phyloP scores from a whole-genome alignment of 2,888 invertebrate genomes.

The Eupithecia vulgata region DNA sequence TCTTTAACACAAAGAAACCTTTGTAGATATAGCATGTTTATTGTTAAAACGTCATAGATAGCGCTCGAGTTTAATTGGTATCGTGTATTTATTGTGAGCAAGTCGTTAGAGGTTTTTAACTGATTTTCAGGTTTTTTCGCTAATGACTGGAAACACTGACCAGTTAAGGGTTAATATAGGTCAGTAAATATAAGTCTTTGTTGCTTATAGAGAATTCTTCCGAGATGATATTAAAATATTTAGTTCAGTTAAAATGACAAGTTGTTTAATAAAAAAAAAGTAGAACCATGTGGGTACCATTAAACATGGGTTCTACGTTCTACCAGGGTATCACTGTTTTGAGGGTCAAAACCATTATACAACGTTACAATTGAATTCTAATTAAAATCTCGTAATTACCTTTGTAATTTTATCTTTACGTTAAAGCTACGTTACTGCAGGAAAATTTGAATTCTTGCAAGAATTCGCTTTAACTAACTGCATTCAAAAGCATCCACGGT shows the following conservation, averaged over 20 bases:
- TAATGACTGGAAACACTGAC: neutral
- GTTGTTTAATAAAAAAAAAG: neutral
- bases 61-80: slow-evolving; percentile 36
- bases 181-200: neutral
- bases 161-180: neutral
- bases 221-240: neutral
- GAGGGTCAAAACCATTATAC: neutral
- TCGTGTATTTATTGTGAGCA: slow-evolving; percentile 23
- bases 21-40: slow-evolving; percentile 46
- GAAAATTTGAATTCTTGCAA: neutral
- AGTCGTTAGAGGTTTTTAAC: slow-evolving; percentile 7
- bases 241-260: neutral
- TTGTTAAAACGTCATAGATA: slow-evolving; percentile 41
- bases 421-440: neutral
- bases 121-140: neutral
- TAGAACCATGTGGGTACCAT: neutral
- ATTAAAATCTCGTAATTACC: neutral
- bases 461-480: neutral
- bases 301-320: neutral
- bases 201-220: neutral
- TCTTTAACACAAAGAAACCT: slow-evolving; percentile 54
- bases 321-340: neutral
- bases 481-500: neutral
- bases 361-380: neutral
- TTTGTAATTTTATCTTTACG: neutral